Base-by-base conservation (phyloP, 2,113 vertebrate species). In the Bubalus kerabau region DNA sequence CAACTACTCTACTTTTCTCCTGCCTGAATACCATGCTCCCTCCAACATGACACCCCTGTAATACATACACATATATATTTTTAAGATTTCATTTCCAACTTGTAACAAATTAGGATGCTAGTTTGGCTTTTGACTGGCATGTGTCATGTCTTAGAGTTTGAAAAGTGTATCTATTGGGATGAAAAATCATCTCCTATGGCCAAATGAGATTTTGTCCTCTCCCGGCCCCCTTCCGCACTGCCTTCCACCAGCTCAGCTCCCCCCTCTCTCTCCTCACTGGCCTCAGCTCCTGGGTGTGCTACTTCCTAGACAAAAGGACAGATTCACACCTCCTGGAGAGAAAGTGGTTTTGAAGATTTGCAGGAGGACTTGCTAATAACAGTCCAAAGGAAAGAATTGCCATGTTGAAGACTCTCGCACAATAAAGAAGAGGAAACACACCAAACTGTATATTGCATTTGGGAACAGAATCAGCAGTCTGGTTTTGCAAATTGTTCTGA, bases 401-500 rank as follows among this genome's bases (percentile, higher is more conserved):
- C 28, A 3, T 1, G 5, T n/a, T 50, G 36, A 21, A 43, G 16
- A 36, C 15, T 21, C 15, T 19, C 1, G 2, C 1, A 24, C 11
- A 17, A 12, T 6, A 46, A 40, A 15, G 4, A 92, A 6, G 40
- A 19, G 1, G 30, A 13, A 60, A 10, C 0, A 7, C 7, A 6
- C 4, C 23, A 16, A 48, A 59, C 28, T 50, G 50, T 14, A 23
- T 64, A 7, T 24, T 24, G 28, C 21, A 9, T 30, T 60, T 12
- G 46, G 43, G 56, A 7, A 14, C 15, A 28, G 17, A 50, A 19
- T 12, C 28, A 14, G 50, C 15, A 26, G 3, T 78, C 60, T 76
- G 40, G 5, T 7, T 87, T 40, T 21, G 21, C 6, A 82, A 32
- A 12, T 3, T 62, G 30, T 24, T 19, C 23, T 19, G 56, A 81